These are phyloP conservation scores for Tromatobia lineatoria DNA, from an alignment of 2,888 invertebrate species.

Conservation along the genomic window DNA sequence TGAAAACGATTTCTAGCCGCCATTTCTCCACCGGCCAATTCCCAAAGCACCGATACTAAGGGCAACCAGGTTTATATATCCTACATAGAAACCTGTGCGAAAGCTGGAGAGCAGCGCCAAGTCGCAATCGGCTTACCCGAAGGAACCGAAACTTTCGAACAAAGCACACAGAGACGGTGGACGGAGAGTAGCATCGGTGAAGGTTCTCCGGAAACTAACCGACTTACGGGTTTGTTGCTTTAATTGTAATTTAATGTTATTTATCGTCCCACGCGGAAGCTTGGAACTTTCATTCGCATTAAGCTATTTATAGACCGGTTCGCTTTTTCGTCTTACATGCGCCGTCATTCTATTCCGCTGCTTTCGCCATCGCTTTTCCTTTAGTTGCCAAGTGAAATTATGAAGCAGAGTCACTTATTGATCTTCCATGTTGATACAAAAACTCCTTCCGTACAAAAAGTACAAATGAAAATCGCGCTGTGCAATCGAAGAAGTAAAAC, in stretches of 20 bases:
- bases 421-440: conserved; percentile 9
- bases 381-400: conserved; percentile 17
- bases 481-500: conserved; percentile 55
- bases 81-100: conserved; percentile 5
- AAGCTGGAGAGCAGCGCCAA: conserved; percentile 74
- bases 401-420: conserved; percentile 6
- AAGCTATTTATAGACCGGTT: conserved; percentile 69
- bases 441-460: background rate
- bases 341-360: conserved; percentile 19
- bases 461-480: conserved; percentile 32
- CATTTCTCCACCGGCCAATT: conserved; percentile 51
- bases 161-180: conserved; percentile 52
- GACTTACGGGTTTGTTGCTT: conserved; percentile 69
- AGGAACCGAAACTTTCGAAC: conserved; percentile 70
- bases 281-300: conserved; percentile 67
- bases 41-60: conserved; percentile 44
- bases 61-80: conserved; percentile 39
- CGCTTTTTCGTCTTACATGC: conserved; percentile 60
- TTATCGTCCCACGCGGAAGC: conserved; percentile 69
- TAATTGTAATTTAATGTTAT: conserved; percentile 74
- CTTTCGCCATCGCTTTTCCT: conserved; percentile 12
- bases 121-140: conserved; percentile 72
- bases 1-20: background rate
- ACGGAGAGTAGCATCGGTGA: conserved; percentile 35
- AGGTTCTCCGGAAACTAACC: conserved; percentile 59